Base-by-base conservation (phyloP, 2,888 invertebrate species). In the Acronicta leporina region DNA sequence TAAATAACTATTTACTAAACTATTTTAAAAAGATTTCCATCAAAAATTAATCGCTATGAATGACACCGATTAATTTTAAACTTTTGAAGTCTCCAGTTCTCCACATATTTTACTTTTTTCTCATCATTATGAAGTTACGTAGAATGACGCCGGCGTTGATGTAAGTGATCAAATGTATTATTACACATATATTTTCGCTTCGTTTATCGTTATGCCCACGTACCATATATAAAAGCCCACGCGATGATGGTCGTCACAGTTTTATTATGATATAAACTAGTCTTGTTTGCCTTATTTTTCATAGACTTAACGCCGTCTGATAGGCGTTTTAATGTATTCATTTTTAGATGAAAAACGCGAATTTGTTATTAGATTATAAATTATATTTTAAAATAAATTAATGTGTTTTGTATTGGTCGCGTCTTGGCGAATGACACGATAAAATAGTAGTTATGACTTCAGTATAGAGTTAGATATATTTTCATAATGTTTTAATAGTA, bases 241-340 rank as follows among this genome's bases (percentile, higher is more conserved):
- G 54, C 68, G 10, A 6, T 40, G 38, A 48, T 45, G 44, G 9
- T 61, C 69, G 62, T 55, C 62, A 52, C 48, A 44, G 11, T 48
- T 55, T 68, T 73, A 68, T 55, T 67, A 49, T 35, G 20, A 45
- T 55, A 51, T 44, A 60, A 68, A 72, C 66, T 44, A 48, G 67
- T 57, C 48, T 51, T 41, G 68, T 67, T 50, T 38, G 50, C 47
- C 16, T 27, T 43, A 55, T 27, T 68, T 54, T 41, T 68, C 48
- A 20, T 25, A 60, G 63, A 56, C 45, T 27, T 59, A 45, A 60
- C 45, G 51, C 25, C 59, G 54, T 40, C 63, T 38, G 47, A 58
- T 51, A 59, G 54, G 49, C 63, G 50, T 62, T 66, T 66, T 51
- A 66, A 68, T 64, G 77, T 77, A 52, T 62, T 56, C 62, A 68